Evolutionary conservation across 1,140 invertebrate genomes (phyloP).

Genomic region (Zaprionus taronus): DNA sequence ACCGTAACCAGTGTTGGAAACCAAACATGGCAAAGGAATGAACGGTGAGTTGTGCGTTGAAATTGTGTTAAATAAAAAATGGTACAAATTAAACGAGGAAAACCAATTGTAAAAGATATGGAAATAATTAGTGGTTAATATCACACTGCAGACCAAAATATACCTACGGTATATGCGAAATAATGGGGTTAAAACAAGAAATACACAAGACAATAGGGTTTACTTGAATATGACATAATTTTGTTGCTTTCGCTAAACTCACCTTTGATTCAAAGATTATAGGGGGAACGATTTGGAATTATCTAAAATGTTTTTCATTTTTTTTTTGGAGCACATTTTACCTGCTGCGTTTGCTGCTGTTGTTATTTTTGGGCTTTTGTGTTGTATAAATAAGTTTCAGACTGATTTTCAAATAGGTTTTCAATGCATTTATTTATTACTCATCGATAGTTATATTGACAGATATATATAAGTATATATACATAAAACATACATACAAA

Average conservation of each 20-base stretch:
- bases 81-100: slow-evolving; percentile 42
- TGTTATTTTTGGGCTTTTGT: slow-evolving; percentile 33
- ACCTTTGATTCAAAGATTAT: slow-evolving; percentile 56
- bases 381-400: slow-evolving; percentile 45
- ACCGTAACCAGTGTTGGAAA: slow-evolving; percentile 61
- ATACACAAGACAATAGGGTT: slow-evolving; percentile 37
- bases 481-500: slow-evolving; percentile 79
- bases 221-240: slow-evolving; percentile 34
- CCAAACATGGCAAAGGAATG: slow-evolving; percentile 27
- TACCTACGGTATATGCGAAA: slow-evolving; percentile 2
- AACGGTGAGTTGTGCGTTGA: slow-evolving; percentile 24
- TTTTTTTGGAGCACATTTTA: slow-evolving; percentile 58
- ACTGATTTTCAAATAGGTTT: slow-evolving; percentile 53
- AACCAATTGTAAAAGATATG: slow-evolving; percentile 38
- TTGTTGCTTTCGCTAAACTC: slow-evolving; percentile 58
- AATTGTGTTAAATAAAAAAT: slow-evolving; percentile 30
- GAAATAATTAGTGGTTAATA: slow-evolving; percentile 42
- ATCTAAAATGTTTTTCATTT: slow-evolving; percentile 17
- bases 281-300: slow-evolving; percentile 29
- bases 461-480: slow-evolving; percentile 63
- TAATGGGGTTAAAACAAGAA: slow-evolving; percentile 33
- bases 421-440: slow-evolving; percentile 80
- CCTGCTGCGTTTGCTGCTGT: slow-evolving; percentile 48
- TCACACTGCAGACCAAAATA: slow-evolving; percentile 24
- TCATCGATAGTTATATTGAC: slow-evolving; percentile 68